These are phyloP conservation scores for Drosophila bunnanda DNA, from an alignment of 2,888 invertebrate species.

Conservation along the genomic window DNA sequence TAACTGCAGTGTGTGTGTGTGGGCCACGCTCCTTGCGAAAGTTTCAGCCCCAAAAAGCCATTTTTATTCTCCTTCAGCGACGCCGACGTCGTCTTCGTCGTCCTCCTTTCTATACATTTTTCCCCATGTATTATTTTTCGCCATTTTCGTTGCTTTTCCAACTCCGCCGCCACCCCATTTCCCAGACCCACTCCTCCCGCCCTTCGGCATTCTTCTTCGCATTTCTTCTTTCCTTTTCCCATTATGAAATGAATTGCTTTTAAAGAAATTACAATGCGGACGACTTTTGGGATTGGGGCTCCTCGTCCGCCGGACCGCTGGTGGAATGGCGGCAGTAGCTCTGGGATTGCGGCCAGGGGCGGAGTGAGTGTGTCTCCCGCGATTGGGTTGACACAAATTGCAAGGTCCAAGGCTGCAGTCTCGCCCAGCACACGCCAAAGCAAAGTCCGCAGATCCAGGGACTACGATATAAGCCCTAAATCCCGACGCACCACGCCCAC, in stretches of 20 bases:
- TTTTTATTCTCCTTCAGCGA: constrained; percentile 61
- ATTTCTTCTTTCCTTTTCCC: constrained; percentile 52
- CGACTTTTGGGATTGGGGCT: constrained; percentile 49
- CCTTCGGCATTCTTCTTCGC: constrained; percentile 42
- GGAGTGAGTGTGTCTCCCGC: constrained; percentile 13
- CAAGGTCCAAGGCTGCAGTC: constrained; percentile 48
- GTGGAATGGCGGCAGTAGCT: constrained; percentile 19
- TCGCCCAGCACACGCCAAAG: constrained; percentile 39
- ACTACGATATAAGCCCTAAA: constrained; percentile 27
- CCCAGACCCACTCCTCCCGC: neutral
- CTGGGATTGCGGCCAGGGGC: constrained; percentile 16
- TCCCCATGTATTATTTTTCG: constrained; percentile 66
- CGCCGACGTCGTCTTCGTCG: constrained; percentile 30
- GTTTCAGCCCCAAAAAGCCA: constrained; percentile 57
- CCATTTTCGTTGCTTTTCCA: constrained; percentile 60
- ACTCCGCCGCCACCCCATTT: constrained; percentile 19
- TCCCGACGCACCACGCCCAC: constrained; percentile 37
- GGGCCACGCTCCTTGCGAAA: constrained; percentile 45
- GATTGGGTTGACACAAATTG: constrained; percentile 51
- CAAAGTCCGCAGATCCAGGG: constrained; percentile 35
- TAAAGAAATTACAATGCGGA: constrained; percentile 81
- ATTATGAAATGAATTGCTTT: constrained; percentile 82
- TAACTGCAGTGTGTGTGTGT: constrained; percentile 60
- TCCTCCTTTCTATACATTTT: constrained; percentile 53
- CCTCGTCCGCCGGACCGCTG: neutral